phyloP scores from a whole-genome alignment of 2,113 vertebrate genomes.

The Takifugu bimaculatus region DNA sequence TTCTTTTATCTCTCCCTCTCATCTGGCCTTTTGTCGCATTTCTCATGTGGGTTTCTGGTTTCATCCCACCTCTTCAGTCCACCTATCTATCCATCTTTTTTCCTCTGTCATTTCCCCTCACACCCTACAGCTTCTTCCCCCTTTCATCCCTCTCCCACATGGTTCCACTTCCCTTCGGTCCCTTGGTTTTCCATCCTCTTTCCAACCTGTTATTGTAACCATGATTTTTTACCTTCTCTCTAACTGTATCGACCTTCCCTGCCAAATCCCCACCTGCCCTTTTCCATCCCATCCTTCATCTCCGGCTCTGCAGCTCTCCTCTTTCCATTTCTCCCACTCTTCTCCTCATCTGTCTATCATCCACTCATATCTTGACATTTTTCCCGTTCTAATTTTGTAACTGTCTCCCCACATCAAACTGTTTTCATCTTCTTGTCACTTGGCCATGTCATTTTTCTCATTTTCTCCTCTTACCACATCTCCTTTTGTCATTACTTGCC shows the following conservation, averaged over 20 bases:
- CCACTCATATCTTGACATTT: slow-evolving; percentile 46
- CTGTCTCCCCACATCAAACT: slow-evolving; percentile 41
- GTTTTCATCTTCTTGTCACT: slow-evolving; percentile 47
- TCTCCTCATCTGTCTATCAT: slow-evolving; percentile 43
- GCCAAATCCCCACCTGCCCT: slow-evolving; percentile 24
- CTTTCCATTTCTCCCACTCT: background rate
- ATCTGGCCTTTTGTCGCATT: slow-evolving; percentile 1
- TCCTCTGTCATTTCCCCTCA: background rate
- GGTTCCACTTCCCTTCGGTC: slow-evolving; percentile 28
- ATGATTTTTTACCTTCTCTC: slow-evolving; percentile 19
- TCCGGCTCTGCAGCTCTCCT: background rate
- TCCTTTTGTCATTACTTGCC: slow-evolving; percentile 9
- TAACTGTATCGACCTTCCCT: slow-evolving; percentile 8
- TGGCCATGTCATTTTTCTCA: slow-evolving; percentile 36
- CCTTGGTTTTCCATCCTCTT: slow-evolving; percentile 21
- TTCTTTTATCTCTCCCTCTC: slow-evolving; percentile 16
- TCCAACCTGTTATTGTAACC: slow-evolving; percentile 1
- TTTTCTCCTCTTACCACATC: slow-evolving; percentile 8
- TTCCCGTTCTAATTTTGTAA: slow-evolving; percentile 43
- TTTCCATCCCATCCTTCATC: slow-evolving; percentile 16
- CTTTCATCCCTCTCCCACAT: slow-evolving; percentile 9
- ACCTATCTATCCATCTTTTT: slow-evolving; percentile 29
- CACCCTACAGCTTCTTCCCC: slow-evolving; percentile 3
- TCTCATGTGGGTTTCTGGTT: slow-evolving; percentile 3
- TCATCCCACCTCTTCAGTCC: slow-evolving; percentile 1